A percentile compares a stretch with the other conserved stretches of the same genome.
These are phyloP conservation scores for Oscheius sp. DNA, from an alignment of 2,888 invertebrate genomes.

Conservation along the genomic window DNA sequence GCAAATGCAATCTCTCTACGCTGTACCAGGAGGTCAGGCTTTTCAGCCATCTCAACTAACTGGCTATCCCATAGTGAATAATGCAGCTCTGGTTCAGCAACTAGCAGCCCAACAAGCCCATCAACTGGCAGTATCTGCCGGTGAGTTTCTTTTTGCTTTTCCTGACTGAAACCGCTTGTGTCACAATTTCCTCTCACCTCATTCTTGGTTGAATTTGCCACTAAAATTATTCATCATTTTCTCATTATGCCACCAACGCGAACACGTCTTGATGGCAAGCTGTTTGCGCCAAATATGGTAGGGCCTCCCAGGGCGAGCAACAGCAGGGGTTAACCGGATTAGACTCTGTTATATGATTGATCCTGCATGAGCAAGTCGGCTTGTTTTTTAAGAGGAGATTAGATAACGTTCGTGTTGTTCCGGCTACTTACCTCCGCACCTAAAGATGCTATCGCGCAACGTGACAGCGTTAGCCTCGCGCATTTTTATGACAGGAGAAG, in stretches of 20 bases:
- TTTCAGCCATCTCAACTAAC: slow-evolving; percentile 22
- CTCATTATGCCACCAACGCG: not conserved
- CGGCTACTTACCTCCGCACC: slow-evolving; percentile 35
- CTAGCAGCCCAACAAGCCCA: slow-evolving; percentile 50
- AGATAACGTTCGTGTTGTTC: slow-evolving; percentile 37
- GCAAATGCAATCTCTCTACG: slow-evolving; percentile 58
- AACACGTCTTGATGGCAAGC: not conserved
- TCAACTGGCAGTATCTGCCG: slow-evolving; percentile 53
- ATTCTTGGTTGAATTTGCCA: slow-evolving; percentile 9
- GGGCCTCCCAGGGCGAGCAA: slow-evolving; percentile 11
- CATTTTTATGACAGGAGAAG: slow-evolving; percentile 25
- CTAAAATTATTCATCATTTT: slow-evolving; percentile 17
- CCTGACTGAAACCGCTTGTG: slow-evolving; percentile 23
- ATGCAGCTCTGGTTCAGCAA: slow-evolving; percentile 42
- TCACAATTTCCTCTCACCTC: slow-evolving; percentile 4
- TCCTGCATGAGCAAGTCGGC: slow-evolving; percentile 32
- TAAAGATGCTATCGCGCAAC: slow-evolving; percentile 30
- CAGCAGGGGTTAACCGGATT: slow-evolving; percentile 11
- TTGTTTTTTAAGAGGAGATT: slow-evolving; percentile 30
- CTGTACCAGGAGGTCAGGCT: slow-evolving; percentile 41
- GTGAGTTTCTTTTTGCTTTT: slow-evolving; percentile 23
- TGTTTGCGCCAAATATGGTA: slow-evolving; percentile 2
- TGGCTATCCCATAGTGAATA: slow-evolving; percentile 38
- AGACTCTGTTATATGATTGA: slow-evolving; percentile 26
- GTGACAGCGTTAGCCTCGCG: slow-evolving; percentile 3